Evolutionary conservation across 2,113 vertebrate species (phyloP).

Genomic region (Antidorcas marsupialis): DNA sequence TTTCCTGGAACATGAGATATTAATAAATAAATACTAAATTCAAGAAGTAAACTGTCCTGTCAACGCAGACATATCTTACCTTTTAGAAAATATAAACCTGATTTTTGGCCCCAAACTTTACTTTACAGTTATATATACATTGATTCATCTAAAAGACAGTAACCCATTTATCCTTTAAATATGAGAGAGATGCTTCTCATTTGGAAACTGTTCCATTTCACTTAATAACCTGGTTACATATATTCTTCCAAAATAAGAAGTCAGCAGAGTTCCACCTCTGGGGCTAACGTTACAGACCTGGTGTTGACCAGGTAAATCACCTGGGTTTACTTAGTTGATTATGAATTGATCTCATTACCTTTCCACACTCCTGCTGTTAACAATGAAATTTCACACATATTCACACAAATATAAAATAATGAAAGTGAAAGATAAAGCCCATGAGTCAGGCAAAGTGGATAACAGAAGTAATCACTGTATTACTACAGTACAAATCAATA

Average conservation of each 20-base stretch:
- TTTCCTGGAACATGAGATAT: not conserved
- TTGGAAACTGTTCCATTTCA: not conserved
- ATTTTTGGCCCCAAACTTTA: not conserved
- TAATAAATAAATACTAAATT: constrained; percentile 15
- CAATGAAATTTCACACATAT: constrained; percentile 54
- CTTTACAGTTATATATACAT: not conserved
- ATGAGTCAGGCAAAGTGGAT: constrained; percentile 53
- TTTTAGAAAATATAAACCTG: constrained; percentile 6
- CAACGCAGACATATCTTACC: not conserved
- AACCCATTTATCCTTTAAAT: not conserved
- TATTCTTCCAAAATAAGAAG: not conserved
- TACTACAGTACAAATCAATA: constrained; percentile 75
- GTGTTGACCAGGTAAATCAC: not conserved
- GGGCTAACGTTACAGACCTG: not conserved
- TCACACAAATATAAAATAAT: constrained; percentile 43
- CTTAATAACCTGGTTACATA: not conserved
- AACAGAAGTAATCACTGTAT: constrained; percentile 73
- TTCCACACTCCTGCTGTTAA: constrained; percentile 41
- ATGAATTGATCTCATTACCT: constrained; percentile 48
- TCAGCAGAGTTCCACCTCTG: not conserved
- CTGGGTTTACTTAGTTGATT: constrained; percentile 37
- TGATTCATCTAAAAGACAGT: not conserved
- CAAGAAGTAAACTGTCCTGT: not conserved
- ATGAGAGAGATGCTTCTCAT: not conserved
- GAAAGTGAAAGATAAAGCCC: constrained; percentile 49